Conservation (phyloP, 2,888 invertebrate species). For the Hetaerina titia region DNA sequence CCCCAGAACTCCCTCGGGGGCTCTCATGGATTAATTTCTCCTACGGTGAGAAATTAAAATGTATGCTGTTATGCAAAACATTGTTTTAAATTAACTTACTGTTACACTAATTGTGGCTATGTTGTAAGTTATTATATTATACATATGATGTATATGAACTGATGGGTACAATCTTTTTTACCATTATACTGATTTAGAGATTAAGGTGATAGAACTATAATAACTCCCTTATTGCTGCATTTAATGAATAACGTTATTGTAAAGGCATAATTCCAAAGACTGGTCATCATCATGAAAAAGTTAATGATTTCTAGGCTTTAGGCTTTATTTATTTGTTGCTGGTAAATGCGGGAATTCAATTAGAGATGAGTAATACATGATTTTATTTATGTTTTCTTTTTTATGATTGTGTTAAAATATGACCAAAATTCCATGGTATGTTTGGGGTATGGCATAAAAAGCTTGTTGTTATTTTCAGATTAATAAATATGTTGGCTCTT, state of each 20-base stretch:
- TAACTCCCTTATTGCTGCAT: background rate
- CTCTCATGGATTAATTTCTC: background rate
- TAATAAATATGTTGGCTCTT: background rate
- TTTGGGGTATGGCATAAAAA: background rate
- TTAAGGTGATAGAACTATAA: background rate
- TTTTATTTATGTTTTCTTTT: background rate
- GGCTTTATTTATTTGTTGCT: background rate
- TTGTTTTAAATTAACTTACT: background rate
- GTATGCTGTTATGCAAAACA: background rate
- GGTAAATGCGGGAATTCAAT: background rate
- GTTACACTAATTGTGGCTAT: background rate
- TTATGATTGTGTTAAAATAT: background rate
- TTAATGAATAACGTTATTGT: background rate
- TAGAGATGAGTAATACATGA: background rate
- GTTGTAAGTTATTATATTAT: background rate
- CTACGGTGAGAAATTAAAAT: background rate
- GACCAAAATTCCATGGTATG: no score
- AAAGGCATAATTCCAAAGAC: slow-evolving; percentile 2
- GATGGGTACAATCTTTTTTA: background rate
- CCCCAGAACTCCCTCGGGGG: background rate
- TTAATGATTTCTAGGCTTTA: background rate
- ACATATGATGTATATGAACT: background rate
- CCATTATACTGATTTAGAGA: background rate
- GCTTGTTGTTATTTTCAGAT: background rate
- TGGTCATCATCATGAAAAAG: background rate